Conservation (phyloP, 1,140 invertebrate species). For the Ruditapes philippinarum region DNA sequence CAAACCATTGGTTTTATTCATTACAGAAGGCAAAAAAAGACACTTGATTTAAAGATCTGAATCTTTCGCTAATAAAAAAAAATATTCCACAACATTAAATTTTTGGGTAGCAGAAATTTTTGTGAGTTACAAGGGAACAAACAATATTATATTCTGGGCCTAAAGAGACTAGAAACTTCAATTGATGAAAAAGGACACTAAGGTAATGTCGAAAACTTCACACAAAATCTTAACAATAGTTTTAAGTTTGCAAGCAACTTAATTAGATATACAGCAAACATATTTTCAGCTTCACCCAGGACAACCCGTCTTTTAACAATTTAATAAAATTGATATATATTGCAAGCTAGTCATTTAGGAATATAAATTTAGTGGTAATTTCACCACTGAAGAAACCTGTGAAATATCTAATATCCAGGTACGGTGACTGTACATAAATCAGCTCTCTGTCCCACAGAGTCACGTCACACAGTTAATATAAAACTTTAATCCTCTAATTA, state of each 20-base stretch:
- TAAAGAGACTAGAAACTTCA: too few relatives aligned
- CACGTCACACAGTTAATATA: not conserved
- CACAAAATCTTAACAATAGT: not conserved
- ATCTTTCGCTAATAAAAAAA: too few relatives aligned
- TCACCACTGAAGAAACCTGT: not conserved
- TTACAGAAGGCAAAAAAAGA: too few relatives aligned
- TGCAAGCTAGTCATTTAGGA: not conserved
- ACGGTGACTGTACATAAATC: not conserved
- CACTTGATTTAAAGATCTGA: too few relatives aligned
- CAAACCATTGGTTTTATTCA: too few relatives aligned
- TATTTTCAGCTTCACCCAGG: not conserved
- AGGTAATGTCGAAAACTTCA: not conserved
- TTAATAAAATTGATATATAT: not conserved
- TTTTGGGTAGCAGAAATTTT: too few relatives aligned
- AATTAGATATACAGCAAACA: not conserved
- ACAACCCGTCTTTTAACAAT: not conserved
- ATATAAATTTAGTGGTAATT: not conserved
- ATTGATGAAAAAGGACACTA: too few relatives aligned
- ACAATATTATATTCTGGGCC: too few relatives aligned
- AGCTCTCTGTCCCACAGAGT: not conserved
- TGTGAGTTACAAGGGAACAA: too few relatives aligned
- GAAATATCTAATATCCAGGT: not conserved
- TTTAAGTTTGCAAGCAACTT: not conserved
- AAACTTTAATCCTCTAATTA: conserved; percentile 10
- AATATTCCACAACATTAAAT: too few relatives aligned